Evolutionary conservation across 1,140 invertebrate species (phyloP).

Genomic region (Pentalonia nigronervosa): DNA sequence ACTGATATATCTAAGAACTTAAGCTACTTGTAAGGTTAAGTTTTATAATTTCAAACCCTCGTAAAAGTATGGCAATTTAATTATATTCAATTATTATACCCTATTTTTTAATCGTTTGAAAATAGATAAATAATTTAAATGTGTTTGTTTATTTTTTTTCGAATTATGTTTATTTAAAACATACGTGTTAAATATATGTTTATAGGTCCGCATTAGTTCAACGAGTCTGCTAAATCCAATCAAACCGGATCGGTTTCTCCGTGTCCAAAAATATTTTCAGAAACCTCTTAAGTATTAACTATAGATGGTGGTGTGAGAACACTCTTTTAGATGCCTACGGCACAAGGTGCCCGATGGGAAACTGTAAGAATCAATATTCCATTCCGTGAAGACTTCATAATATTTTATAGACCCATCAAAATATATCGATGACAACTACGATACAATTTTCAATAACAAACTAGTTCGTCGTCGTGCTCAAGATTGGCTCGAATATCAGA

Average conservation of each 20-base stretch:
- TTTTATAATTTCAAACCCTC: too few relatives aligned
- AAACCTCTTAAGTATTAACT: neutral
- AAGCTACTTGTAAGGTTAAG: neutral
- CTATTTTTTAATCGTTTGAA: neutral
- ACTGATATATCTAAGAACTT: neutral
- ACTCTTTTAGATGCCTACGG: neutral
- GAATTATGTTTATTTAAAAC: neutral
- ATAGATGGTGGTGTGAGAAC: neutral
- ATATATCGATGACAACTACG: neutral
- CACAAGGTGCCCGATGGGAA: rapidly evolving
- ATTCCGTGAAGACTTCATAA: neutral
- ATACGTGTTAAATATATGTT: neutral
- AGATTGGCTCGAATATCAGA: neutral
- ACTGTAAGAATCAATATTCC: neutral
- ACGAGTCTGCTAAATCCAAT: too few relatives aligned
- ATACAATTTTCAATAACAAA: neutral
- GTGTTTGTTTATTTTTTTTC: too few relatives aligned
- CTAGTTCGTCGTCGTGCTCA: neutral
- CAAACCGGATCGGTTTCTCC: neutral
- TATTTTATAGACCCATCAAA: neutral
- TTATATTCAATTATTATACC: neutral
- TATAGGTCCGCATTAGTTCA: neutral
- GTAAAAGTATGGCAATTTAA: neutral
- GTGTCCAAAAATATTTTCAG: neutral
- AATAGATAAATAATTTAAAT: neutral